These are phyloP conservation scores for Eupithecia subumbrata DNA, from an alignment of 2,888 invertebrate species.

Conservation along the genomic window DNA sequence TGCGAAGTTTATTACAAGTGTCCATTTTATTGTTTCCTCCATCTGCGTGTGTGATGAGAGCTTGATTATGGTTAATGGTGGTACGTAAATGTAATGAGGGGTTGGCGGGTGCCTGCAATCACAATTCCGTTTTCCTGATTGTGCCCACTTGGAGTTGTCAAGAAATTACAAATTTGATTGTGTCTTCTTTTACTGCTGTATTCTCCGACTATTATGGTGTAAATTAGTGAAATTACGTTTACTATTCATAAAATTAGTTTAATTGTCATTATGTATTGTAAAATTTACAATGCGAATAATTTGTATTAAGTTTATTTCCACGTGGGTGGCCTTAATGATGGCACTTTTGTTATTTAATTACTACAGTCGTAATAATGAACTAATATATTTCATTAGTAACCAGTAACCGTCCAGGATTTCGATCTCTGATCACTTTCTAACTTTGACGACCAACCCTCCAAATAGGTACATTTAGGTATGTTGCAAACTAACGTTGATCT, in stretches of 20 bases:
- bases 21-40: slow-evolving; percentile 74
- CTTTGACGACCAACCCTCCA: background rate
- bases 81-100: slow-evolving; percentile 78
- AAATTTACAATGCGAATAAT: slow-evolving; percentile 20
- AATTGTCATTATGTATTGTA: slow-evolving; percentile 25
- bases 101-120: slow-evolving; percentile 68
- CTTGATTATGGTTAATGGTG: slow-evolving; percentile 76
- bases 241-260: slow-evolving; percentile 40
- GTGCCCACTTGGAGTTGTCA: slow-evolving; percentile 60
- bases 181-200: slow-evolving; percentile 52
- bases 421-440: background rate
- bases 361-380: background rate
- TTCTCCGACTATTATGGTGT: slow-evolving; percentile 47
- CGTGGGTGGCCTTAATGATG: slow-evolving; percentile 21
- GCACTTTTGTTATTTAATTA: slow-evolving; percentile 5
- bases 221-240: slow-evolving; percentile 45
- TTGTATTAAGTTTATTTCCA: background rate
- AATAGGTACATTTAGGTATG: background rate
- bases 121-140: slow-evolving; percentile 68
- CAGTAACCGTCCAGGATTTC: background rate
- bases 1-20: slow-evolving; percentile 59
- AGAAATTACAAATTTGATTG: slow-evolving; percentile 63
- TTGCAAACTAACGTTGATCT: background rate
- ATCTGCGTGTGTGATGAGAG: slow-evolving; percentile 75
- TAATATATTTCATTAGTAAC: background rate